Evolutionary conservation across 2,888 invertebrate genomes (phyloP).

Genomic region (Macrophya alboannulata): DNA sequence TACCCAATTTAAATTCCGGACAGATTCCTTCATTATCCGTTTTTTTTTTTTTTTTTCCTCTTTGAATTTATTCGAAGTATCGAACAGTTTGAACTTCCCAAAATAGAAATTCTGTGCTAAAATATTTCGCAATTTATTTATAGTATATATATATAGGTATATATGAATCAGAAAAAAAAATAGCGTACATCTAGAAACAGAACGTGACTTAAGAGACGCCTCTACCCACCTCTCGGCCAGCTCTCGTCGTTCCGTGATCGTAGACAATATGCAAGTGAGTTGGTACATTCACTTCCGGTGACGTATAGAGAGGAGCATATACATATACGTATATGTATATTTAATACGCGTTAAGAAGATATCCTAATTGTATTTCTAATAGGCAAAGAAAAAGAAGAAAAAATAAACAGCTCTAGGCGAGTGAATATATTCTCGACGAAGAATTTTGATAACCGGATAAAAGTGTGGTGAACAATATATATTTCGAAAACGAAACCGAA

Average conservation of each 20-base stretch:
- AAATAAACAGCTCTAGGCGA: not conserved
- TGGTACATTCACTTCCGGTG: conserved; percentile 43
- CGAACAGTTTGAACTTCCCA: no score
- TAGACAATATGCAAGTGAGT: conserved; percentile 18
- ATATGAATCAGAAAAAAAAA: no score
- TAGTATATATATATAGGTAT: no score
- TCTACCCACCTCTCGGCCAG: not conserved
- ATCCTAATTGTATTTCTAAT: conserved; percentile 18
- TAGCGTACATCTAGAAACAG: not conserved
- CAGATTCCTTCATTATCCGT: no score
- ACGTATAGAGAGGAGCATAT: not conserved
- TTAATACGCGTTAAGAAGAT: not conserved
- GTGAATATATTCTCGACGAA: not conserved
- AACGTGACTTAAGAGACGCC: conserved; percentile 12
- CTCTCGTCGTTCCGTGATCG: conserved; percentile 31
- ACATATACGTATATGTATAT: not conserved
- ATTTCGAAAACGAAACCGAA: not conserved
- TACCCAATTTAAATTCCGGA: no score
- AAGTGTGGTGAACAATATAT: not conserved
- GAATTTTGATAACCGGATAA: no score
- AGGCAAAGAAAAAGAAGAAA: not conserved
- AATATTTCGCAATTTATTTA: no score
- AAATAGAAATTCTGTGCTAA: no score
- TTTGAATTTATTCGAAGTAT: no score
- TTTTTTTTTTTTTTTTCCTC: no score